These are phyloP conservation scores for Cyclargus thomasi DNA, from an alignment of 1,140 invertebrate species.

Conservation along the genomic window DNA sequence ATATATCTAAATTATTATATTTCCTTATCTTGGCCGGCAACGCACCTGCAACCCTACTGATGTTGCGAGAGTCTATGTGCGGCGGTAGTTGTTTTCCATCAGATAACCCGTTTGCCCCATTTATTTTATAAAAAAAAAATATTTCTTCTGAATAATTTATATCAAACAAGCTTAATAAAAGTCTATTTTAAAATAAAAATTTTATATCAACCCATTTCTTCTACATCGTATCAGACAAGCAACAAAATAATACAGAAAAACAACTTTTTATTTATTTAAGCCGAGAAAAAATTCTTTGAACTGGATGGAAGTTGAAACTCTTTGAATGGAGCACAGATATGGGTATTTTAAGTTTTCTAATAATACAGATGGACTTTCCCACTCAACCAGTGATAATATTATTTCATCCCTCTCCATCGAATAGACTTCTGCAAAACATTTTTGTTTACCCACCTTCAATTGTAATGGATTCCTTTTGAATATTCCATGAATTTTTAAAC, in stretches of 20 bases:
- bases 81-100: too few relatives aligned
- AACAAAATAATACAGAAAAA: background rate
- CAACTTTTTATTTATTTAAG: conserved; percentile 9
- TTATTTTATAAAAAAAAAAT: too few relatives aligned
- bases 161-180: too few relatives aligned
- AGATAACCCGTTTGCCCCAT: too few relatives aligned
- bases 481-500: conserved; percentile 20
- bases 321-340: conserved; percentile 39
- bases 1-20: too few relatives aligned
- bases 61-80: too few relatives aligned
- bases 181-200: too few relatives aligned
- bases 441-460: conserved; percentile 45
- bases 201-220: background rate
- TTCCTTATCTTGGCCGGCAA: too few relatives aligned
- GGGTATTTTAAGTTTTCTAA: conserved; percentile 50
- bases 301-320: conserved; percentile 16
- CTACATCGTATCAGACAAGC: background rate
- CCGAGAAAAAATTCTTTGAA: conserved; percentile 16
- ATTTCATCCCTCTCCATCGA: conserved; percentile 50
- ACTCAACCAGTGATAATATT: conserved; percentile 54
- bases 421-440: conserved; percentile 43
- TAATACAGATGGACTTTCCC: conserved; percentile 55
- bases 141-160: too few relatives aligned
- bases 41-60: too few relatives aligned
- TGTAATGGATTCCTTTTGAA: conserved; percentile 32